A percentile compares a stretch with the other conserved stretches of the same genome.
Evolutionary conservation across 2,113 vertebrate genomes (phyloP).

Genomic region (Engystomops pustulosus): DNA sequence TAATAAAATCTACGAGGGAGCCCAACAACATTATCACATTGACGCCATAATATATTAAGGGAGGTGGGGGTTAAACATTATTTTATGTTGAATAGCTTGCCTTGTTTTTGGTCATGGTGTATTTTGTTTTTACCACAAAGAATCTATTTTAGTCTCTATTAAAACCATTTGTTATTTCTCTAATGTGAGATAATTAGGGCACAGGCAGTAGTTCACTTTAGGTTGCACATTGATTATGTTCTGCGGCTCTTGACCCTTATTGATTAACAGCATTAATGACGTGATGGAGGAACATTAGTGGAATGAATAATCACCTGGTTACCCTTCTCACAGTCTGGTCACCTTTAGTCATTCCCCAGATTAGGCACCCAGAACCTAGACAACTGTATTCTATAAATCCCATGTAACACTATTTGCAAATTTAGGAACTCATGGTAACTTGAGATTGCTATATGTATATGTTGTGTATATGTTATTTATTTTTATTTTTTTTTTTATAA

Average conservation of each 20-base stretch:
- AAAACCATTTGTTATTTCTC: constrained; percentile 13
- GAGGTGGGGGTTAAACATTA: no score
- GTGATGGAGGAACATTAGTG: constrained; percentile 32
- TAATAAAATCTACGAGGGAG: no score
- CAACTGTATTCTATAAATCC: background rate
- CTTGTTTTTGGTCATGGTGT: background rate
- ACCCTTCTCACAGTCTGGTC: background rate
- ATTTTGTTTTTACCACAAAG: background rate
- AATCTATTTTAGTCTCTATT: constrained; percentile 14
- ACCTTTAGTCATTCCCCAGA: background rate
- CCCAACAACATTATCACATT: no score
- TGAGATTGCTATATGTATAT: background rate
- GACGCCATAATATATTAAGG: no score
- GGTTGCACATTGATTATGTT: constrained; percentile 5
- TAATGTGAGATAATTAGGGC: constrained; percentile 35
- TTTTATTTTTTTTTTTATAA: no score
- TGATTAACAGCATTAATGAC: constrained; percentile 52
- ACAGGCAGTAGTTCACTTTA: background rate
- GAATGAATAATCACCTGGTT: constrained; percentile 8
- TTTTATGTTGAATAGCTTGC: background rate
- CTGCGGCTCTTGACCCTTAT: constrained; percentile 17
- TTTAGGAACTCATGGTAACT: background rate
- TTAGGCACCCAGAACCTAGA: background rate
- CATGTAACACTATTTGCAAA: background rate
- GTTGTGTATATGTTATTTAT: no score